Evolutionary conservation across 2,797 vertebrate species (phyloP).

Genomic region (Myripristis jacobus): DNA sequence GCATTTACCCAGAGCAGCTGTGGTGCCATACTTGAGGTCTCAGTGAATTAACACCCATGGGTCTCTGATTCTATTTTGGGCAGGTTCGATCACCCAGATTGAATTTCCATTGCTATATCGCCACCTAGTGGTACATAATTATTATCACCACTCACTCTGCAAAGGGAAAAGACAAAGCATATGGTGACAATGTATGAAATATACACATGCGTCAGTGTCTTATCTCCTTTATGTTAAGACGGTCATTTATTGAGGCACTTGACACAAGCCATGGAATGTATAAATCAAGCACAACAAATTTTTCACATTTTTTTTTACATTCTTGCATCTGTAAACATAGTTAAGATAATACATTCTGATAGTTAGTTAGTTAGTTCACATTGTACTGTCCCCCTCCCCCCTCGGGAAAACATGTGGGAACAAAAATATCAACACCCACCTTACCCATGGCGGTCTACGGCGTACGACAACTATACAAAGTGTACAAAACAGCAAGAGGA

Average conservation of each 20-base stretch:
- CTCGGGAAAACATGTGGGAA: constrained; percentile 41
- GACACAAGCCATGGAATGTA: constrained; percentile 82
- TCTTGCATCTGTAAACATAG: constrained; percentile 81
- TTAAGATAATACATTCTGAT: constrained; percentile 73
- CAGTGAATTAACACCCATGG: not conserved
- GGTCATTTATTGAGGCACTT: constrained; percentile 88
- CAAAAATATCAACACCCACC: constrained; percentile 47
- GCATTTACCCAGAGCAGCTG: not conserved
- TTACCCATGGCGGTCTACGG: constrained; percentile 44
- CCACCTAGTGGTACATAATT: constrained; percentile 47
- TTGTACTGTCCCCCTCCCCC: constrained; percentile 1
- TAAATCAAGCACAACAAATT: constrained; percentile 72
- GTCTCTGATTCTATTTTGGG: not conserved
- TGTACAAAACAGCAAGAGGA: constrained; percentile 68
- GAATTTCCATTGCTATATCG: constrained; percentile 3
- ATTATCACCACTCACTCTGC: constrained; percentile 28
- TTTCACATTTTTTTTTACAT: constrained; percentile 68
- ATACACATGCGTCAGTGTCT: not conserved
- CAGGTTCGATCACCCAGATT: fast-evolving
- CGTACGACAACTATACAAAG: constrained; percentile 56
- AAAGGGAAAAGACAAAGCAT: too few relatives aligned
- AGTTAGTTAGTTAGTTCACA: constrained; percentile 59
- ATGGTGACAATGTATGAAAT: not conserved
- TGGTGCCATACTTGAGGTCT: not conserved
- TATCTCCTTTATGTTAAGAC: constrained; percentile 45